Percentiles rank a stretch among this genome's conserved stretches.
Conservation (phyloP, 2,113 vertebrate genomes). For the Nothoprocta perdicaria region DNA sequence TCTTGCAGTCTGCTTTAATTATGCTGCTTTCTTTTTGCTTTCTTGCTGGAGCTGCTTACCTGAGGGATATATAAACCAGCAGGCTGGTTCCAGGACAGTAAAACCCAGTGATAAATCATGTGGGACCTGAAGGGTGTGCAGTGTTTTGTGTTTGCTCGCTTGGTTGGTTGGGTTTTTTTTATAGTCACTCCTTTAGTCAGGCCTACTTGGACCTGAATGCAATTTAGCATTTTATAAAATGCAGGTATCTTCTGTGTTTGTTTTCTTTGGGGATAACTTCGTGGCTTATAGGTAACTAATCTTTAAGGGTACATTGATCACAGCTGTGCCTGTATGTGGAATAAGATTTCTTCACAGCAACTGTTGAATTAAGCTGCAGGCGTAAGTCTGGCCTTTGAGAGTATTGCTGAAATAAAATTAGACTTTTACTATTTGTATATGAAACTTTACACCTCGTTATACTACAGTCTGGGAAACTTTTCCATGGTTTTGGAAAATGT, state of each 20-base stretch:
- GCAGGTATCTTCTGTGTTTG: neutral
- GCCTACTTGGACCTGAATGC: neutral
- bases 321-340: neutral
- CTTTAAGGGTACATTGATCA: neutral
- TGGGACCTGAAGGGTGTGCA: neutral
- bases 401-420: neutral
- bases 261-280: neutral
- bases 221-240: neutral
- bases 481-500: neutral
- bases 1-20: conserved; percentile 37
- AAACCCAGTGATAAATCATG: neutral
- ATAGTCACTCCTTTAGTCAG: neutral
- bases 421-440: neutral
- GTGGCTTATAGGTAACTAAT: conserved; percentile 35
- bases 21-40: neutral
- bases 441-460: conserved; percentile 7
- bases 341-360: conserved; percentile 37
- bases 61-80: neutral
- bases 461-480: neutral
- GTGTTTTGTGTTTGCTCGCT: too few relatives aligned
- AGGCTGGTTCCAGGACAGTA: neutral
- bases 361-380: conserved; percentile 34
- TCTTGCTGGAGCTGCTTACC: conserved; percentile 17
- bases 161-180: neutral
- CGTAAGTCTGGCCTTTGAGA: conserved; percentile 15